These are phyloP conservation scores for Oxygymnocypris stewartii DNA, from an alignment of 2,113 vertebrate genomes.

Conservation along the genomic window DNA sequence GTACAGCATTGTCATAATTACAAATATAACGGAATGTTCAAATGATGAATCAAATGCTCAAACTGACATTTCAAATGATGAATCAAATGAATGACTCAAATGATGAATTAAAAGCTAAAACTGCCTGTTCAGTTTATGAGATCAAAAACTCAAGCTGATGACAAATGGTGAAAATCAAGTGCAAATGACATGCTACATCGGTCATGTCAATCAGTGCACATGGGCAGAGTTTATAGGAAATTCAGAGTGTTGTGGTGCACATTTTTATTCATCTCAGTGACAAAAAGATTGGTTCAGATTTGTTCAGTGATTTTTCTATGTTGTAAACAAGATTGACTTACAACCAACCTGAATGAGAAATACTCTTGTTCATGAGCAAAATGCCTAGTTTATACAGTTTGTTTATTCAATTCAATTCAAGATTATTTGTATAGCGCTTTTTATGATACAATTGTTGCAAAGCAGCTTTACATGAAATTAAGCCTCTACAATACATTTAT, in stretches of 20 bases:
- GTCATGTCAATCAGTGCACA: not conserved
- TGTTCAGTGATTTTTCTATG: not conserved
- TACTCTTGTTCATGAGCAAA: not conserved
- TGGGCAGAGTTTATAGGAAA: not conserved
- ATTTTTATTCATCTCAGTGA: not conserved
- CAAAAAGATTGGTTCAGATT: not conserved
- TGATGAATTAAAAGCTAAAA: not conserved
- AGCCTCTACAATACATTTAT: no score
- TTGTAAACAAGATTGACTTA: not conserved
- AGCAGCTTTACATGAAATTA: no score
- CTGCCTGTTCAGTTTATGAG: not conserved
- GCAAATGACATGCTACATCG: not conserved
- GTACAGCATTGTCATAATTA: constrained; percentile 10
- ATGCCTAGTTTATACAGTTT: not conserved
- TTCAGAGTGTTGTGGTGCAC: not conserved
- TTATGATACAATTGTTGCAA: no score
- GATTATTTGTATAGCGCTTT: no score
- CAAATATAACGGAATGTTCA: not conserved
- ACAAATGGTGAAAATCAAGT: not conserved
- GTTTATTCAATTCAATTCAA: no score
- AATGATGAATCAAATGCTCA: not conserved
- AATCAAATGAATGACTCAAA: no score
- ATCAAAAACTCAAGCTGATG: not conserved
- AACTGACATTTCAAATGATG: no score
- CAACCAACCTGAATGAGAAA: not conserved